Base-by-base conservation (phyloP, 2,113 vertebrate genomes). In the Noturus placidus region DNA sequence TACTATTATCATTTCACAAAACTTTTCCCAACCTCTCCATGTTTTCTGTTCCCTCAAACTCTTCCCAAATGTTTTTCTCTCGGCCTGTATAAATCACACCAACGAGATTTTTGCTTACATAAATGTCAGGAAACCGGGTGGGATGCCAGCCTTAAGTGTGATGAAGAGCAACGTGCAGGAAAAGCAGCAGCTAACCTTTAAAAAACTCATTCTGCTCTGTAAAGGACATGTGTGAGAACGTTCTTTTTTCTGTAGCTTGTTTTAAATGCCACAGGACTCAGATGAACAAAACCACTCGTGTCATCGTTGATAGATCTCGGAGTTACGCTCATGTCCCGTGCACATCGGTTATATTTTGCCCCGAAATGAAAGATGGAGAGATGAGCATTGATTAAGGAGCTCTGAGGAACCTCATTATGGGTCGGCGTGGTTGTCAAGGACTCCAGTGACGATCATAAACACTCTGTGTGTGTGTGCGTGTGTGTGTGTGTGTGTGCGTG, bases 151-250 rank as follows among this genome's bases (percentile, higher is more conserved):
- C 50, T 33, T 85, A 57, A 61, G 70, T 82, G 85, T 86, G 85
- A 89, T 89, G 81, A 86, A 89, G 79, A 89, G 65, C 27, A n/a
- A 38, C 20, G 82, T 72, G 50, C 72, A 65, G 77, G 76, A 67
- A 57, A 82, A 89, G 70, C 50, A 25, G 57, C 80, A 86, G 61
- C 79, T 89, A 89, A 89, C 88, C 88, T 89, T 89, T 86, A 83
- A 86, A 89, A 87, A 86, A 89, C 54, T 67, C 59, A 56, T 77
- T 86, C 88, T 83, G 80, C 30, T 72, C 46, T 86, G 59, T 86
- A 27, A 82, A 82, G 81, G 13, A 82, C 63, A n/a, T 10, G 46
- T 42, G 69, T 76, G 79, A 38, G 50, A 42, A 59, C 27, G 83
- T 78, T 15, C 19, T 61, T 63, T 83, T 74, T 22, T 38, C 84